These are phyloP conservation scores for Enteromius fasciolatus DNA, from an alignment of 2,797 vertebrate species.

Conservation along the genomic window DNA sequence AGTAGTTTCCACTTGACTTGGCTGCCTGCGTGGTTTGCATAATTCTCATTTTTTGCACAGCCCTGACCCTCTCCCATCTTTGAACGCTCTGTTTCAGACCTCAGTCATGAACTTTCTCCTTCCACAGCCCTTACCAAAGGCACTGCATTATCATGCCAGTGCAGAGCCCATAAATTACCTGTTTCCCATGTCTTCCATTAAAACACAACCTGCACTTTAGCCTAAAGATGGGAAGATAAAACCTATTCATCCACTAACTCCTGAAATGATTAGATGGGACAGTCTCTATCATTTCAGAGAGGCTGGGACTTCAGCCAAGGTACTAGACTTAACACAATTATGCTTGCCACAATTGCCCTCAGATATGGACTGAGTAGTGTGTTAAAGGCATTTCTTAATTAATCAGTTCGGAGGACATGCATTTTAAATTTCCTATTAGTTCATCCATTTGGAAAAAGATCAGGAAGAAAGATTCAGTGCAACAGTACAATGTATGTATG, in stretches of 20 bases:
- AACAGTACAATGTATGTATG: neutral
- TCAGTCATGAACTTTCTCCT: slow-evolving; percentile 20
- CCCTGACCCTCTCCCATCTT: slow-evolving; percentile 34
- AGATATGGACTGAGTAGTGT: slow-evolving; percentile 49
- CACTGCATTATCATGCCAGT: slow-evolving; percentile 28
- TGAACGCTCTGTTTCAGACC: slow-evolving; percentile 21
- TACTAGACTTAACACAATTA: slow-evolving; percentile 69
- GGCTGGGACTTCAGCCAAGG: slow-evolving; percentile 68
- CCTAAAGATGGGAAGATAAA: slow-evolving; percentile 58
- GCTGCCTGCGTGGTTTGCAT: slow-evolving; percentile 5
- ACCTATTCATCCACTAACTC: slow-evolving; percentile 59
- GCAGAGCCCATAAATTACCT: slow-evolving; percentile 41
- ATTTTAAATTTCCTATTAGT: slow-evolving; percentile 51
- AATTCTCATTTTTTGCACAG: slow-evolving; percentile 19
- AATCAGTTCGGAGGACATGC: slow-evolving; percentile 65
- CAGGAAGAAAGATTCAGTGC: slow-evolving; percentile 50
- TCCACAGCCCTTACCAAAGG: slow-evolving; percentile 10
- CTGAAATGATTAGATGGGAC: slow-evolving; percentile 68
- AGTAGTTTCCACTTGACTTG: slow-evolving; percentile 32
- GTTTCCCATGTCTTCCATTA: slow-evolving; percentile 41
- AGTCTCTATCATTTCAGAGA: slow-evolving; percentile 60
- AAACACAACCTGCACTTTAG: slow-evolving; percentile 52
- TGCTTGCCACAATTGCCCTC: slow-evolving; percentile 62
- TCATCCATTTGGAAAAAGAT: slow-evolving; percentile 19
- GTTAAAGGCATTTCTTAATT: slow-evolving; percentile 69